Evolutionary conservation across 2,113 vertebrate genomes (phyloP), one percentile per base, ranked within the genome.

Genomic region (Macheiramphus alcinus): DNA sequence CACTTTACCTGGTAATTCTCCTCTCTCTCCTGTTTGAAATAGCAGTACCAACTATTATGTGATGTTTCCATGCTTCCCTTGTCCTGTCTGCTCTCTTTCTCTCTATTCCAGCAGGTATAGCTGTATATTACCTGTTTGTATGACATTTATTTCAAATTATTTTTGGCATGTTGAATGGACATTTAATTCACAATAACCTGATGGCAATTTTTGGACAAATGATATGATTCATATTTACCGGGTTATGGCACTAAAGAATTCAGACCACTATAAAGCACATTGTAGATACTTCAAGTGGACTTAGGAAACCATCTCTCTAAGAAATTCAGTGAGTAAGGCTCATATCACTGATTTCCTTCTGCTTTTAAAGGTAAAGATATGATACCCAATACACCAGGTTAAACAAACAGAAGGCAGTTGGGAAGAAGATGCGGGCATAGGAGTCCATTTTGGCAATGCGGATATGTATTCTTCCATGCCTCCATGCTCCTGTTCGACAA

Each of bases 361-460:
- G 70, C 52, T 76, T 92, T 97, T 98, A 99, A 96, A 99, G 99
- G 97, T 99, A 99, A 80, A 99, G 99, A 88, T 99, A 99, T 11
- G 99, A 99, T 63, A 99, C 99, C 99, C 99, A 99, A 48, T 99
- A 99, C 38, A 99, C 99, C 88, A 99, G 98, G 97, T 99, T 99
- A 96, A 99, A 99, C 93, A 99, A 98, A 95, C 99, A 99, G 93
- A 99, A 99, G 52, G 99, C 99, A 10, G 99, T 99, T 29, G 99
- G 99, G 96, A 99, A 99, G 96, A 99, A 99, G 97, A 99, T 99
- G 85, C 99, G 99, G 5, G 99, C 99, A 2, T 99, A 99, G 3
- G 99, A 99, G 99, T 99, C 99, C 98, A 99, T 99, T 98, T 99
- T 99, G 80, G 99, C 99, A 27, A 99, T 96, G 72, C 99, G 99